Evolutionary conservation across 2,797 vertebrate genomes (phyloP), one percentile per base, ranked within the genome.

Genomic region (Pempheris klunzingeri): DNA sequence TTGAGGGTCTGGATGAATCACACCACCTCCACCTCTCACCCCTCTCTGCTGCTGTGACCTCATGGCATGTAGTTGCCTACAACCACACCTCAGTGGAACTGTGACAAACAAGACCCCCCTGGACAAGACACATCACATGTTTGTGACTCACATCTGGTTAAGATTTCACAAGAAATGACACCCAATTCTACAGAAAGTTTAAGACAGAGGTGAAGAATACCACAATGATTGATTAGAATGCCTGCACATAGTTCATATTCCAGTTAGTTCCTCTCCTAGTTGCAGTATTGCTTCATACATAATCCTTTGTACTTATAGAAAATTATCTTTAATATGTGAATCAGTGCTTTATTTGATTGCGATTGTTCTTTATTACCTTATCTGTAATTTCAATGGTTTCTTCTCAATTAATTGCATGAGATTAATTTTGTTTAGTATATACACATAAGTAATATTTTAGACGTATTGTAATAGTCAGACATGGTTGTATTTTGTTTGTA

Each of bases 11-110:
- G 24, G 46, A 71, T 70, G 72, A 77, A 75, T 81, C 78, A 71
- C 77, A 54, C 63, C 75, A 85, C 68, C 67, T 68, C 41, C 57
- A 79, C 75, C 70, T 72, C 49, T 68, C 41, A 41, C 26, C 63
- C 28, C 9, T n/a, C 46, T 69, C 34, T 57, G 36, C 60, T 47
- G 24, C 68, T 46, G 6, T 12, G 49, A 36, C 46, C 32, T 11
- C 15, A 5, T 32, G 34, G 32, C 57, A 59, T 28, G 52, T 2
- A 39, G 39, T 14, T 22, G 17, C 30, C 66, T n/a, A 36, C 70
- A 71, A 7, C 28, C 14, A 6, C 15, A 44, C 26, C 5, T 64
- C 63, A 18, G 38, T 14, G 44, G 7, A 14, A 34, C 13, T 55
- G 50, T 13, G 47, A 53, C 47, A 17, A 22, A 49, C 41, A 28